Conservation (phyloP, 2,113 vertebrate genomes). For the Trichechus manatus region DNA sequence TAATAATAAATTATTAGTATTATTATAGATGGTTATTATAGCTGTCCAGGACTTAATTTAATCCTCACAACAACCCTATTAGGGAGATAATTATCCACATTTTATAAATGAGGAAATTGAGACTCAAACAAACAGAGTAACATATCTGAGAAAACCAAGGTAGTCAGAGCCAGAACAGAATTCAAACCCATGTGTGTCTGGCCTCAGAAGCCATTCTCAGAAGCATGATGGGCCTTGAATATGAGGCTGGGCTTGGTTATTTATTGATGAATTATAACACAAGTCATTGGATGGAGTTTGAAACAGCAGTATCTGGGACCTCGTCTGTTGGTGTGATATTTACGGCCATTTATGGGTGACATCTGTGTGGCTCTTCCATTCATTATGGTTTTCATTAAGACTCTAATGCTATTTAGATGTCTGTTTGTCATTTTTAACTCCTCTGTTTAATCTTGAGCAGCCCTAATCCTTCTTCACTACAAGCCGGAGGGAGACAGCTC, state of each 20-base stretch:
- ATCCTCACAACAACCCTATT: slow-evolving; percentile 12
- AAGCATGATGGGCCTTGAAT: slow-evolving; percentile 63
- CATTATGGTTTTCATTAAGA: slow-evolving; percentile 89
- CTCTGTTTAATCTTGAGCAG: slow-evolving; percentile 85
- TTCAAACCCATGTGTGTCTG: background rate
- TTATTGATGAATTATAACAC: slow-evolving; percentile 86
- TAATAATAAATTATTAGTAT: background rate
- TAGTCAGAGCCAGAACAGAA: background rate
- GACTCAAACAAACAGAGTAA: background rate
- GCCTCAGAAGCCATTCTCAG: background rate
- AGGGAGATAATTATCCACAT: background rate
- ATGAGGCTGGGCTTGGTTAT: slow-evolving; percentile 82
- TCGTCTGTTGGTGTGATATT: slow-evolving; percentile 88
- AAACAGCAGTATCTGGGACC: slow-evolving; percentile 84
- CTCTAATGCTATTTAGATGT: slow-evolving; percentile 87
- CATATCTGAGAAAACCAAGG: background rate
- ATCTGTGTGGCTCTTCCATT: slow-evolving; percentile 85
- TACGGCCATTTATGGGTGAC: slow-evolving; percentile 83
- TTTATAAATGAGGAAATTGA: slow-evolving; percentile 35
- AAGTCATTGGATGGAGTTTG: slow-evolving; percentile 86
- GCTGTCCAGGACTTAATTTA: slow-evolving; percentile 49
- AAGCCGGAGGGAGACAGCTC: background rate
- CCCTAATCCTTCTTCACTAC: slow-evolving; percentile 82
- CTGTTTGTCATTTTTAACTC: slow-evolving; percentile 89
- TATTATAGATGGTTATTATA: slow-evolving; percentile 2